Evolutionary conservation across 2,888 invertebrate genomes (phyloP).

Genomic region (Amblyjoppa proteus): DNA sequence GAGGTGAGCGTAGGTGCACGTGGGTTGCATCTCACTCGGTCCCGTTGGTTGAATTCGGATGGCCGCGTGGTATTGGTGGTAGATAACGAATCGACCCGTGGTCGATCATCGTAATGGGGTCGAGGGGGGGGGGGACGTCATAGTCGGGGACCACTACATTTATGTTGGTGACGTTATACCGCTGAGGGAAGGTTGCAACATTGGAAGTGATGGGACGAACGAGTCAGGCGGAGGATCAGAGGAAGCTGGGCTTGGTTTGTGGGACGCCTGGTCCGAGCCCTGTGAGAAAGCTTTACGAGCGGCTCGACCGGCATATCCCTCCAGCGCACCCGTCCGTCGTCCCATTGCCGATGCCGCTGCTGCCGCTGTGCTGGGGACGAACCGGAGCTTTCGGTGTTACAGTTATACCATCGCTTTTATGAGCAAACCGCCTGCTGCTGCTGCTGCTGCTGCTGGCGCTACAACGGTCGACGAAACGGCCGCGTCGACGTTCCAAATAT

Average conservation of each 20-base stretch:
- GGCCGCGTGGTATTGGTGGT: conserved; percentile 17
- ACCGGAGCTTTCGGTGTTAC: conserved; percentile 53
- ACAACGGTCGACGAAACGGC: conserved; percentile 39
- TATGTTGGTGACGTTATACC: conserved; percentile 21
- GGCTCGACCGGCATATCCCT: conserved; percentile 38
- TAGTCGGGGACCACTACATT: conserved; percentile 32
- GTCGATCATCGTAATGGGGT: conserved; percentile 58
- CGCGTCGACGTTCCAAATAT: conserved; percentile 52
- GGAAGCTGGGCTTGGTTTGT: background rate
- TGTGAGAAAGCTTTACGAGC: conserved; percentile 54
- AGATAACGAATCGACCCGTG: conserved; percentile 55
- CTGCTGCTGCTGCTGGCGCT: background rate
- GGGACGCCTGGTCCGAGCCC: conserved; percentile 13
- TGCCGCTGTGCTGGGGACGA: background rate
- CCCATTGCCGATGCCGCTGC: conserved; percentile 9
- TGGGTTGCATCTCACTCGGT: background rate
- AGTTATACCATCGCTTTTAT: conserved; percentile 75
- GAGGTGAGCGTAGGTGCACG: background rate
- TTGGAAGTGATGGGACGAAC: conserved; percentile 5
- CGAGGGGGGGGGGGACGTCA: background rate
- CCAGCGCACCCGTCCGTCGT: conserved; percentile 26
- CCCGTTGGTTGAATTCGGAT: background rate
- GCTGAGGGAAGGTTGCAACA: background rate
- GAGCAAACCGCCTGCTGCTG: conserved; percentile 69
- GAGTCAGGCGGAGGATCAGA: conserved; percentile 14